A percentile compares a stretch with the other conserved stretches of the same genome.
phyloP scores from a whole-genome alignment of 2,888 invertebrate genomes.

The Oscheius sp. region DNA sequence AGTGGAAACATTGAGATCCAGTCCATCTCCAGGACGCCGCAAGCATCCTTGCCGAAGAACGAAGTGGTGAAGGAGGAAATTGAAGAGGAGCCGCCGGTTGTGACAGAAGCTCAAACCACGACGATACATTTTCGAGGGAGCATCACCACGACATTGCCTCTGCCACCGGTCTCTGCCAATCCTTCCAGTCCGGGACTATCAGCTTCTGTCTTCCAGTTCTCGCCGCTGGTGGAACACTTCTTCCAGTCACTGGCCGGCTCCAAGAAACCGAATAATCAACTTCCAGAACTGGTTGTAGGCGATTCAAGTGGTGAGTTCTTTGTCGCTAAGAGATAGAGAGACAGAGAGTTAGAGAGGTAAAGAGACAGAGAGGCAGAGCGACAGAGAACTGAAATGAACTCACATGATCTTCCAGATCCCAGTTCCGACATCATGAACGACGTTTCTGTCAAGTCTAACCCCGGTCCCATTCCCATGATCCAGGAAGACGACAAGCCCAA shows the following conservation, averaged over 20 bases:
- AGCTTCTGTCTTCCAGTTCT: slow-evolving; percentile 71
- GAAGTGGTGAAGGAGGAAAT: background rate
- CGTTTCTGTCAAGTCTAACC: slow-evolving; percentile 16
- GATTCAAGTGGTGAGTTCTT: background rate
- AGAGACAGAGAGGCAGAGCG: too few species aligned
- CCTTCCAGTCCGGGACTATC: slow-evolving; percentile 52
- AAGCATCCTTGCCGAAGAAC: too few species aligned
- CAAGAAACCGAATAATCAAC: background rate
- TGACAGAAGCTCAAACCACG: slow-evolving; percentile 13
- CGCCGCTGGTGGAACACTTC: slow-evolving; percentile 73
- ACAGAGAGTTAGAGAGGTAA: too few species aligned
- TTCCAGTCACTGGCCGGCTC: slow-evolving; percentile 29
- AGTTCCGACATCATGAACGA: slow-evolving; percentile 22
- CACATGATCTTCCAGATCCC: too few species aligned
- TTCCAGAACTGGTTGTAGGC: slow-evolving; percentile 29
- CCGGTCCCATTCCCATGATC: background rate
- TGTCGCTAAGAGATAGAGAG: too few species aligned
- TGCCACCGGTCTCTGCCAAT: slow-evolving; percentile 24
- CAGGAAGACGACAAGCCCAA: slow-evolving; percentile 27
- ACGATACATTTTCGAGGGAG: slow-evolving; percentile 37
- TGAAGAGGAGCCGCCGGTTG: slow-evolving; percentile 8
- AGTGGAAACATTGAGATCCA: slow-evolving; percentile 46
- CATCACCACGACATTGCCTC: slow-evolving; percentile 30
- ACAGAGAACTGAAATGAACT: too few species aligned
- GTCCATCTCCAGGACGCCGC: slow-evolving; percentile 11